These are phyloP conservation scores for Epizoanthus illoricatus DNA, from an alignment of 92 coral and sea anemone species.

Conservation along the genomic window DNA sequence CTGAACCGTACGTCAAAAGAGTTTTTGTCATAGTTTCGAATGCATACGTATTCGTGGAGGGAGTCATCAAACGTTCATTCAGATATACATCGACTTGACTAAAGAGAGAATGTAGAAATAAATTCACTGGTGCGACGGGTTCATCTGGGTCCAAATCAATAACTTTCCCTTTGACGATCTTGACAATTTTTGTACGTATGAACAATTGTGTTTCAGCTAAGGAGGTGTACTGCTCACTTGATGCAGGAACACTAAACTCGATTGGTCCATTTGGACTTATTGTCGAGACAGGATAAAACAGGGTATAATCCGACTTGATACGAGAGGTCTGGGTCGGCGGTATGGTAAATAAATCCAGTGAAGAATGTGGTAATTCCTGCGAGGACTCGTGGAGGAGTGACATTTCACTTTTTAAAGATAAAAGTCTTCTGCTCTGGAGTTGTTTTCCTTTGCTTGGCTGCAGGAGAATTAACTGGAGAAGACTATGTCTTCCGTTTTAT, in stretches of 20 bases:
- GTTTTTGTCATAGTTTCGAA: not conserved
- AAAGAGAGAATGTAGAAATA: too few relatives aligned
- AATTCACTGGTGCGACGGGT: not conserved
- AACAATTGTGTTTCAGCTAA: conserved; percentile 13
- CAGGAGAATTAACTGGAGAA: too few relatives aligned
- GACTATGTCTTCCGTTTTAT: too few relatives aligned
- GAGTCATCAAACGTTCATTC: too few relatives aligned
- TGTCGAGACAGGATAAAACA: not conserved
- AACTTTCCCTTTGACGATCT: not conserved
- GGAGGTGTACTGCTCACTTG: not conserved
- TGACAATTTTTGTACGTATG: not conserved
- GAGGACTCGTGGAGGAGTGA: too few relatives aligned
- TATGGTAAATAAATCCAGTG: not conserved
- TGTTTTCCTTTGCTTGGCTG: too few relatives aligned
- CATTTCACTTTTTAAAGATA: too few relatives aligned
- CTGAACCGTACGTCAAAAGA: conserved; percentile 10
- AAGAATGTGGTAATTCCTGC: too few relatives aligned
- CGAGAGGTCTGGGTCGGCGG: not conserved
- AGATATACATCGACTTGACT: too few relatives aligned
- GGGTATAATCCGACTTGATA: not conserved
- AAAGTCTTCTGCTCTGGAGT: too few relatives aligned
- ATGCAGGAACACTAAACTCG: conserved; percentile 18
- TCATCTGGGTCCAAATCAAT: not conserved
- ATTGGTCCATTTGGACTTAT: not conserved
- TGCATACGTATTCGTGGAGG: not conserved